Evolutionary conservation across 2,888 invertebrate genomes (phyloP).

Genomic region (Erynnis tages): DNA sequence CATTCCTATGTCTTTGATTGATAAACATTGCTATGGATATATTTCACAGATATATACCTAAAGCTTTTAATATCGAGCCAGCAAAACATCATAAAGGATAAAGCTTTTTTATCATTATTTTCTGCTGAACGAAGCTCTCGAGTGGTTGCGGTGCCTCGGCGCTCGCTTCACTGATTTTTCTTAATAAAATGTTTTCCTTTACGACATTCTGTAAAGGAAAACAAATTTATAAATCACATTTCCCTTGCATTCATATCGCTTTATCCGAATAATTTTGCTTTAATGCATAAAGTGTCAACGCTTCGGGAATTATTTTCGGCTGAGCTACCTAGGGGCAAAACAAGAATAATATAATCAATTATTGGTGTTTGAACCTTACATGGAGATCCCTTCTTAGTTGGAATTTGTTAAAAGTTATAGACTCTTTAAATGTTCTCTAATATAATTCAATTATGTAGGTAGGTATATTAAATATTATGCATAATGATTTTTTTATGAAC

Average conservation of each 20-base stretch:
- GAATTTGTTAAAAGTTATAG: no score
- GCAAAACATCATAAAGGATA: conserved; percentile 10
- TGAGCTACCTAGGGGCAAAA: not conserved
- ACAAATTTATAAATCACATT: conserved; percentile 21
- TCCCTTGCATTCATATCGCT: conserved; percentile 4
- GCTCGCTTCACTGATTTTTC: conserved; percentile 18
- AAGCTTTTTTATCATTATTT: conserved; percentile 3
- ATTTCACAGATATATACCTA: no score
- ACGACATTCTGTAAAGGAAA: conserved; percentile 9
- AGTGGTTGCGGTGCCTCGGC: conserved; percentile 7
- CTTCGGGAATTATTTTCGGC: not conserved
- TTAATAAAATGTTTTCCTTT: conserved; percentile 15
- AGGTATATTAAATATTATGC: no score
- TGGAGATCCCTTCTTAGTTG: no score
- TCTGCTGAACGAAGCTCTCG: conserved; percentile 14
- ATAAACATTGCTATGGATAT: no score
- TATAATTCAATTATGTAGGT: no score
- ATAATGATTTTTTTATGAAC: no score
- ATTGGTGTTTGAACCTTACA: not conserved
- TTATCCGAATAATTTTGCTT: not conserved
- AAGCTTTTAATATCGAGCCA: no score
- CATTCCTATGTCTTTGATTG: no score
- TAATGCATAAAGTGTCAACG: conserved; percentile 3
- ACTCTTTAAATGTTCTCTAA: no score
- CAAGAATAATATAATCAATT: no score